Evolutionary conservation across 2,797 vertebrate species (phyloP), one percentile per base, ranked within the genome.

Genomic region (Onychomys arenicola): DNA sequence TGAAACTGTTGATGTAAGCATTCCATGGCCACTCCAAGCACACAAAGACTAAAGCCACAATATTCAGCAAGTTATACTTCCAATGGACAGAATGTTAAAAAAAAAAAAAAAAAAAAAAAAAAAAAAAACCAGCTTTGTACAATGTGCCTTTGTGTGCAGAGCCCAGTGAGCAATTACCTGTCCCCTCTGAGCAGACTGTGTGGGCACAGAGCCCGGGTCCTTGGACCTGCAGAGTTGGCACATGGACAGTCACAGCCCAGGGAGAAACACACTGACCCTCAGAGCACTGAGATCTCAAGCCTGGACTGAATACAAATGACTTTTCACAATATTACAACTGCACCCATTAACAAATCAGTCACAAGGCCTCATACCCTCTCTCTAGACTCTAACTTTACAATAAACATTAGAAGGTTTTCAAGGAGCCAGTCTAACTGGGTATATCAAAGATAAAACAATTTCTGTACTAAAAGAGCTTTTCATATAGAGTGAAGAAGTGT

Each of bases 21-120:
- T 93, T 97, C 95, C 87, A 88, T 16, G 43, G 55, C 95, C 46
- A 59, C 61, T 92, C 92, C 89, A 92, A 94, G 95, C 90, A 90
- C 57, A 71, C 2, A 80, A 69, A 95, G 80, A 90, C 46, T 19
- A 93, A 95, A 90, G 91, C 52, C 71, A 94, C 75, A 82, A 21
- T 91, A 55, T 5, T 19, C 27, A 80, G 52, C 80, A 90, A 57
- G 85, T 81, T 57, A 49, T 40, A 27, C 82, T 96, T 96, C 80
- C 83, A 76, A 87, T 19, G 29, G 59, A 71, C 14, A 43, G 61
- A 0, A 10, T 32, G 76, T 57, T 57, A 71, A 90, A 65, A 27
- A 63, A 63, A 6, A 59, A 59, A 59, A 57, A 95, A 75, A n/a
- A n/a, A n/a, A n/a, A n/a, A n/a, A 32, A n/a, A n/a, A n/a, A n/a